Evolutionary conservation across 1,140 invertebrate genomes (phyloP).

Genomic region (Diabrotica virgifera): DNA sequence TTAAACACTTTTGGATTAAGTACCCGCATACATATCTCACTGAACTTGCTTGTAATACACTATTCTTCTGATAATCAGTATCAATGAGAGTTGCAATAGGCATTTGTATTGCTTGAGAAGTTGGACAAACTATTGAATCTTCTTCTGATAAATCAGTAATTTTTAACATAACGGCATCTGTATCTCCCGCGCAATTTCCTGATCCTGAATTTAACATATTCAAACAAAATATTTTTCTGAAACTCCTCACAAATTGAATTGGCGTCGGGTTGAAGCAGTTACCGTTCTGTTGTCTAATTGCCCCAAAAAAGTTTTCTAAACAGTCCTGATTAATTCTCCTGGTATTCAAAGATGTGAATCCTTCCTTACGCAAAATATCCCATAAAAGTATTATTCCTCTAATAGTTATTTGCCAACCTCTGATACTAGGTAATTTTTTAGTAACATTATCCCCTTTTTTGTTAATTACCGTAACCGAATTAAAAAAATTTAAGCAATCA

Average conservation of each 20-base stretch:
- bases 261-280: slow-evolving; percentile 26
- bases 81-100: too few species aligned
- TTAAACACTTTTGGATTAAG: too few species aligned
- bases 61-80: background rate
- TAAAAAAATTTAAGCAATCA: slow-evolving; percentile 12
- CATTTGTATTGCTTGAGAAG: too few species aligned
- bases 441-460: slow-evolving; percentile 16
- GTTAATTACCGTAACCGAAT: slow-evolving; percentile 11
- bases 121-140: too few species aligned
- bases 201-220: slow-evolving; percentile 13
- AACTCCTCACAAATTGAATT: slow-evolving; percentile 22
- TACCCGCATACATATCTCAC: too few species aligned
- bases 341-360: slow-evolving; percentile 18
- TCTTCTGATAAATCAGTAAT: background rate
- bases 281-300: slow-evolving; percentile 7
- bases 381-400: slow-evolving; percentile 17
- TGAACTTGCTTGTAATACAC: too few species aligned
- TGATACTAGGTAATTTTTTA: slow-evolving; percentile 16
- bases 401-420: slow-evolving; percentile 19
- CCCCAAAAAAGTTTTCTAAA: slow-evolving; percentile 30
- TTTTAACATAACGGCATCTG: slow-evolving; percentile 5
- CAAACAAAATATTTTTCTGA: slow-evolving; percentile 23
- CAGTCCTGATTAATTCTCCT: slow-evolving; percentile 27
- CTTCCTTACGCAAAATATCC: slow-evolving; percentile 14
- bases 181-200: slow-evolving; percentile 18